Base-by-base conservation (phyloP, 2,797 vertebrate genomes). In the Acestrorhynchus altus region DNA sequence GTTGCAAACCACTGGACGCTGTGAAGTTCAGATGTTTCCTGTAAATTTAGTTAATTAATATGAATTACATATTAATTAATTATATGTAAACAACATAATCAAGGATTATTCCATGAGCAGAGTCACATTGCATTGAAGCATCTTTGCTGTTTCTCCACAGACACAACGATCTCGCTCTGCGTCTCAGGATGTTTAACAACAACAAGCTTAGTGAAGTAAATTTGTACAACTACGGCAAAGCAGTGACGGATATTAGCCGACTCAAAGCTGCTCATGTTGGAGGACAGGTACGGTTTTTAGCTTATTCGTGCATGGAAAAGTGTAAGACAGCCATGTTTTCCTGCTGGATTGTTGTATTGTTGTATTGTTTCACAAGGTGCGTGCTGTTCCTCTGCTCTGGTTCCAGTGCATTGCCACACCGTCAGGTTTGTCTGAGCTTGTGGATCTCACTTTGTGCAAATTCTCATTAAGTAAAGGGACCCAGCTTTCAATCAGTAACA, bases 111-210 rank as follows among this genome's bases (percentile, higher is more conserved):
- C 10, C 20, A 28, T 61, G 28, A 20, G 39, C 35, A 61, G 7
- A 0, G 28, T 64, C 35, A 52, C 18, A 31, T 12, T 28, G 3
- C 18, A 42, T 12, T 42, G 3, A 56, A 2, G 35, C 31, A 11
- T 40, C 35, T 20, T 66, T 31, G 71, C 4, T 57, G 8, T 80
- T 18, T 82, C 4, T 44, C 18, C 77, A 46, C 79, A 98, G 97
- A 72, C 96, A 98, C 87, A 99, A 97, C 35, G 96, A 98, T 83
- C 86, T 97, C 0, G 91, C 91, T n/a, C 86, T 95, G 75, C 83
- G 88, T 78, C 86, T 98, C 85, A 96, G 96, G 83, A 94, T 88
- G 54, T 80, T 81, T 59, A 82, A 94, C 81, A 85, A 84, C 75
- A 96, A 95, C 47, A 86, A 46, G 13, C 84, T 98, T 51, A 93